phyloP scores from a whole-genome alignment of 2,797 vertebrate genomes.

The Alectoris magna region DNA sequence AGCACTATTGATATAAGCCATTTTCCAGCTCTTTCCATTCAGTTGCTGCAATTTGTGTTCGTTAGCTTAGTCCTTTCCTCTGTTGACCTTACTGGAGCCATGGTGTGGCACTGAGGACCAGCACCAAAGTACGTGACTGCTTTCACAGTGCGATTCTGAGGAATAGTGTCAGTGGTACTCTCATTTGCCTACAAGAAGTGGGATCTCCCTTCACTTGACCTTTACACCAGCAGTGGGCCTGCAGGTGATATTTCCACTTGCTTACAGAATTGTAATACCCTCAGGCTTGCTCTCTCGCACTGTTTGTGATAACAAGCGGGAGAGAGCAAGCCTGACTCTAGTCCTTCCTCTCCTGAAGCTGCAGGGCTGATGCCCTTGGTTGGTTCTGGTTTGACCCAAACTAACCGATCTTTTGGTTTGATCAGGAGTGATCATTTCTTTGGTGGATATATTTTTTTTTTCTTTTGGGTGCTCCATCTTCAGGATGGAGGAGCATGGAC shows the following conservation, averaged over 20 bases:
- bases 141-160: not conserved
- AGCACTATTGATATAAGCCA: not conserved
- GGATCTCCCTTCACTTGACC: not conserved
- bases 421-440: not conserved
- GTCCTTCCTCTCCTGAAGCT: not conserved
- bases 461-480: not conserved
- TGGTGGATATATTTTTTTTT: fast-evolving
- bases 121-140: not conserved
- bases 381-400: not conserved
- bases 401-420: not conserved
- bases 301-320: no score
- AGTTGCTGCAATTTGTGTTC: fast-evolving
- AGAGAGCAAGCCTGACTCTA: not conserved
- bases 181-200: not conserved
- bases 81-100: not conserved
- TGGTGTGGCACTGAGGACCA: not conserved
- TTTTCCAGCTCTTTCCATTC: not conserved
- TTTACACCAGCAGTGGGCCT: not conserved
- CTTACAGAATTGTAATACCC: not conserved
- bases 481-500: not conserved
- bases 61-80: not conserved
- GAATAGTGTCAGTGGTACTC: not conserved
- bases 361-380: not conserved
- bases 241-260: not conserved
- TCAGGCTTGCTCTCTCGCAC: not conserved